These are phyloP conservation scores for Caenorhabditis sp. DNA, from an alignment of 2,888 invertebrate genomes.

Conservation along the genomic window DNA sequence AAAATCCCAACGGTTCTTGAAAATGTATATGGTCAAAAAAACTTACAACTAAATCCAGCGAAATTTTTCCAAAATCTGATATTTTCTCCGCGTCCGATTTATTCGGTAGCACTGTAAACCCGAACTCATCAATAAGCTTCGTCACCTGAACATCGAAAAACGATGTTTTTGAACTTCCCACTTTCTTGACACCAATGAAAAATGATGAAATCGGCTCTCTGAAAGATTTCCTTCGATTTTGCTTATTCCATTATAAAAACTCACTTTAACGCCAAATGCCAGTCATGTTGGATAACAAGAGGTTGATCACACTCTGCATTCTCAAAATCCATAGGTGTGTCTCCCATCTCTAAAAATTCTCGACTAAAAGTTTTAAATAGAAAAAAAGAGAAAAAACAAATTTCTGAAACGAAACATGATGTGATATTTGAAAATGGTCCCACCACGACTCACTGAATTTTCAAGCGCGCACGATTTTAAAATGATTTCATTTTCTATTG, in stretches of 20 bases:
- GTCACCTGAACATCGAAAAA: slow-evolving; percentile 31
- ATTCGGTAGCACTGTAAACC: slow-evolving; percentile 24
- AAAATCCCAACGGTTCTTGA: not conserved
- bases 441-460: too few relatives aligned
- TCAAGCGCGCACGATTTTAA: too few relatives aligned
- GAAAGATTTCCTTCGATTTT: slow-evolving; percentile 12
- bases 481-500: too few relatives aligned
- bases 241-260: not conserved
- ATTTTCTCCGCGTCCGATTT: slow-evolving; percentile 7
- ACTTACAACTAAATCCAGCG: slow-evolving; percentile 18
- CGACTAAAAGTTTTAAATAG: too few relatives aligned
- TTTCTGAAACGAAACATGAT: too few relatives aligned
- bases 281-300: slow-evolving; percentile 29
- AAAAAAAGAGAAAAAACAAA: too few relatives aligned
- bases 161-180: not conserved
- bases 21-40: not conserved
- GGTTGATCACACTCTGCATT: slow-evolving; percentile 6
- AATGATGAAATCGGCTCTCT: slow-evolving; percentile 28
- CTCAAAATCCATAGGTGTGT: not conserved
- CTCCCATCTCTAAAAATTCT: not conserved
- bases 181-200: slow-evolving; percentile 14
- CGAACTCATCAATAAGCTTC: slow-evolving; percentile 35
- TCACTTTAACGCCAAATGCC: slow-evolving; percentile 24
- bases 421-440: too few relatives aligned
- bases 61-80: slow-evolving; percentile 9